These are phyloP conservation scores for Adelosebastes latens DNA, from an alignment of 2,797 vertebrate species.

Conservation along the genomic window DNA sequence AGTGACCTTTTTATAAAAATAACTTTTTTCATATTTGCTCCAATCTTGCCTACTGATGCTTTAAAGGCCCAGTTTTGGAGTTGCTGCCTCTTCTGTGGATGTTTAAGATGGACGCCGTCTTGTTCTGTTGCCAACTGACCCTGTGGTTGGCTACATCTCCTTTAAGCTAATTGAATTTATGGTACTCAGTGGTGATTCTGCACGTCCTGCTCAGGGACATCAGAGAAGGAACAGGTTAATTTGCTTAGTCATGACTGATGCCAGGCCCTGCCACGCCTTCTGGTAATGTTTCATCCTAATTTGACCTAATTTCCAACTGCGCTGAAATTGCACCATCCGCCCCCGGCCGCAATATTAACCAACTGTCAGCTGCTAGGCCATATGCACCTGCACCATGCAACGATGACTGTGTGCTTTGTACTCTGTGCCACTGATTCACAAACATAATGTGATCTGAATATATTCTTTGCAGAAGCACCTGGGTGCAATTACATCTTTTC, in stretches of 20 bases:
- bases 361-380: slow-evolving; percentile 39
- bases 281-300: slow-evolving; percentile 41
- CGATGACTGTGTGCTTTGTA: slow-evolving; percentile 12
- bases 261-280: slow-evolving; percentile 29
- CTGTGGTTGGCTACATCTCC: neutral
- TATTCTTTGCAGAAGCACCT: slow-evolving; percentile 7
- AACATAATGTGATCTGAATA: slow-evolving; percentile 34
- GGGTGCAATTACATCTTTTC: neutral
- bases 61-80: neutral
- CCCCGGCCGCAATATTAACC: slow-evolving; percentile 26
- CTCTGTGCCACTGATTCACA: slow-evolving; percentile 23
- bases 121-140: neutral
- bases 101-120: neutral
- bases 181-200: neutral
- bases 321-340: slow-evolving; percentile 21
- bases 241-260: slow-evolving; percentile 35
- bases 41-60: neutral
- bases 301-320: slow-evolving; percentile 51
- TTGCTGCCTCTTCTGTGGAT: neutral
- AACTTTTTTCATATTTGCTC: no score
- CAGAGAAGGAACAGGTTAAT: slow-evolving; percentile 28
- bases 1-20: no score
- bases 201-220: slow-evolving; percentile 5
- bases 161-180: slow-evolving; percentile 1
- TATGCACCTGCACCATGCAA: slow-evolving; percentile 44